A percentile compares a stretch with the other conserved stretches of the same genome.
phyloP scores from a whole-genome alignment of 2,113 vertebrate species.

The Galbula dea region DNA sequence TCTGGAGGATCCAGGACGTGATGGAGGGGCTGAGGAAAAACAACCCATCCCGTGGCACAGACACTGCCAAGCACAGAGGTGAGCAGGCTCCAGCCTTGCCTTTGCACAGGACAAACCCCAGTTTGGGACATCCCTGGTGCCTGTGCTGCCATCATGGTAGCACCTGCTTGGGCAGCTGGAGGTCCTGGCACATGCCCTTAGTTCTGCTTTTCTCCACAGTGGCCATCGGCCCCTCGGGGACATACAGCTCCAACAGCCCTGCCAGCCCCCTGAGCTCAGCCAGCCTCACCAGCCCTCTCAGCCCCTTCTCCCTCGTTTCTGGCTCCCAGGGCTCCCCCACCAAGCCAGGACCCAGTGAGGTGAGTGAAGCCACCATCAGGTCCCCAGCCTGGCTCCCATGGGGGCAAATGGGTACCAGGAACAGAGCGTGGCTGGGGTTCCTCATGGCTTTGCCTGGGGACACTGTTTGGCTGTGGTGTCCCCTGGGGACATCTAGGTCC shows the following conservation, averaged over 20 bases:
- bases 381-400: not conserved
- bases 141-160: not conserved
- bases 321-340: slow-evolving; percentile 89
- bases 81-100: not conserved
- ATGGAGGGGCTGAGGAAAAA: slow-evolving; percentile 93
- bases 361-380: slow-evolving; percentile 66
- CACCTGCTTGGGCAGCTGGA: fast-evolving
- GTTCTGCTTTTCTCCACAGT: slow-evolving; percentile 61
- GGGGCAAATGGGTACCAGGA: not conserved
- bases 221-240: slow-evolving; percentile 79
- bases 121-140: fast-evolving
- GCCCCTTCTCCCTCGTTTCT: slow-evolving; percentile 90
- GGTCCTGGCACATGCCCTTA: fast-evolving
- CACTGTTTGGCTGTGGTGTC: not conserved
- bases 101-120: not conserved
- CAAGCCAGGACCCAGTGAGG: slow-evolving; percentile 86
- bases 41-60: slow-evolving; percentile 87
- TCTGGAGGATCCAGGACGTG: slow-evolving; percentile 95
- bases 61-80: slow-evolving; percentile 94
- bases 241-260: slow-evolving; percentile 94
- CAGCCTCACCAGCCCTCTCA: slow-evolving; percentile 94
- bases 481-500: fast-evolving
- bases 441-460: not conserved
- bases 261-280: slow-evolving; percentile 94
- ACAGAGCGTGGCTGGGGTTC: not conserved